Conservation (phyloP, 1,140 invertebrate genomes). For the Drosophila quadrilineata region DNA sequence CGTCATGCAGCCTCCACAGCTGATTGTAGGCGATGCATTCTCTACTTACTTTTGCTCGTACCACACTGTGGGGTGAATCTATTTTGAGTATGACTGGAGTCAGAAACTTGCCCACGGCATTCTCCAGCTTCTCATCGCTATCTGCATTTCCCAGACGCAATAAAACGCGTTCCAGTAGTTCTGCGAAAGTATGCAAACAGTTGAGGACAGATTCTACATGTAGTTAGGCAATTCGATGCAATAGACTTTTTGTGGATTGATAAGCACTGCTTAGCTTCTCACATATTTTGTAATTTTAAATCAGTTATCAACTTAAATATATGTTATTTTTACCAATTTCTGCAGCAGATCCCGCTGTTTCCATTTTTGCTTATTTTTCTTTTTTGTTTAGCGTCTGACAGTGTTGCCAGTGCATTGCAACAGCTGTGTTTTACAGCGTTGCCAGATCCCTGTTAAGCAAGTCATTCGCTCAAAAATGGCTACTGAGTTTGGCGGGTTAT, state of each 20-base stretch:
- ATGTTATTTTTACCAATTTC: conserved; percentile 67
- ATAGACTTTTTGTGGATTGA: too few species aligned
- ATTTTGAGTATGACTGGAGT: conserved; percentile 94
- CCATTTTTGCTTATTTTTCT: conserved; percentile 65
- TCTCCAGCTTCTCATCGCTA: conserved; percentile 93
- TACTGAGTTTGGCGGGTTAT: background rate
- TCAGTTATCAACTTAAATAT: background rate
- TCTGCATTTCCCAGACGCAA: conserved; percentile 93
- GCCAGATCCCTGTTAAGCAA: conserved; percentile 34
- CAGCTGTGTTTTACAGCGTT: conserved; percentile 24
- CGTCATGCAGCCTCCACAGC: conserved; percentile 38
- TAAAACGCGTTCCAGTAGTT: conserved; percentile 93
- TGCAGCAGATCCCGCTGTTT: conserved; percentile 62
- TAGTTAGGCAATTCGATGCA: background rate
- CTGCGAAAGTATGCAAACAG: conserved; percentile 81
- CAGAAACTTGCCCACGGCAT: conserved; percentile 91
- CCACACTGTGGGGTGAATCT: conserved; percentile 91
- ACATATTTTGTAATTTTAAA: too few species aligned
- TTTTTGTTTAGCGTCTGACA: conserved; percentile 44
- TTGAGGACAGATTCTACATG: background rate
- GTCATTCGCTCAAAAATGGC: conserved; percentile 22
- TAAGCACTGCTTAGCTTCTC: too few species aligned
- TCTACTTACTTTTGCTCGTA: conserved; percentile 87
- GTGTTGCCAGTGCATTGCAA: conserved; percentile 29
- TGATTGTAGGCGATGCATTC: background rate